Percentiles rank a stretch among this genome's conserved stretches.
phyloP scores from a whole-genome alignment of 37 sponge, comb jelly and placozoan genomes.

The Chondrosia reniformis region DNA sequence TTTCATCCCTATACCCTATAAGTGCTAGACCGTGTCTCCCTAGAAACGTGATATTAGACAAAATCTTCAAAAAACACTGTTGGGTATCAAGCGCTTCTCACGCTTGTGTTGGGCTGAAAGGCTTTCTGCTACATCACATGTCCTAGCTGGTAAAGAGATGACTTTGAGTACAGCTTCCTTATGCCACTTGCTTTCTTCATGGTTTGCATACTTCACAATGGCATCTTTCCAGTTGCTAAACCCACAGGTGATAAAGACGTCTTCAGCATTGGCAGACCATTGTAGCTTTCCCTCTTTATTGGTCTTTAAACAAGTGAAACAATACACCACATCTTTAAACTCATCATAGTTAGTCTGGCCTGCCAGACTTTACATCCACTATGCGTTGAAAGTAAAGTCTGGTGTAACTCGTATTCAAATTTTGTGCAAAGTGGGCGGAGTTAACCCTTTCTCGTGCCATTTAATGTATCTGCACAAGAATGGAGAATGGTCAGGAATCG shows the following conservation, averaged over 20 bases:
- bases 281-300: not conserved
- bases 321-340: not conserved
- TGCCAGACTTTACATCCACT: too few species aligned
- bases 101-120: not conserved
- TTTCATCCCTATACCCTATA: slow-evolving; percentile 19
- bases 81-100: not conserved
- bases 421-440: too few species aligned
- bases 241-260: not conserved
- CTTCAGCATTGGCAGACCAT: not conserved
- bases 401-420: too few species aligned
- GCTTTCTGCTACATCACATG: not conserved
- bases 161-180: not conserved
- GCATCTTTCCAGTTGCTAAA: not conserved
- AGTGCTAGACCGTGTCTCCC: slow-evolving; percentile 21
- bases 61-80: not conserved
- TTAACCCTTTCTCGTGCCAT: too few species aligned
- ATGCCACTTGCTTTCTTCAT: not conserved
- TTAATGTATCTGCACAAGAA: too few species aligned
- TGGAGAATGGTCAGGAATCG: too few species aligned
- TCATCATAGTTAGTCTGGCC: not conserved
- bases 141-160: not conserved
- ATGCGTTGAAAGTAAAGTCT: too few species aligned
- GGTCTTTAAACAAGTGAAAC: not conserved
- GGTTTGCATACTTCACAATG: not conserved
- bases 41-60: slow-evolving; percentile 18